Evolutionary conservation across 2,888 invertebrate genomes (phyloP).

Genomic region (Sisyra nigra): DNA sequence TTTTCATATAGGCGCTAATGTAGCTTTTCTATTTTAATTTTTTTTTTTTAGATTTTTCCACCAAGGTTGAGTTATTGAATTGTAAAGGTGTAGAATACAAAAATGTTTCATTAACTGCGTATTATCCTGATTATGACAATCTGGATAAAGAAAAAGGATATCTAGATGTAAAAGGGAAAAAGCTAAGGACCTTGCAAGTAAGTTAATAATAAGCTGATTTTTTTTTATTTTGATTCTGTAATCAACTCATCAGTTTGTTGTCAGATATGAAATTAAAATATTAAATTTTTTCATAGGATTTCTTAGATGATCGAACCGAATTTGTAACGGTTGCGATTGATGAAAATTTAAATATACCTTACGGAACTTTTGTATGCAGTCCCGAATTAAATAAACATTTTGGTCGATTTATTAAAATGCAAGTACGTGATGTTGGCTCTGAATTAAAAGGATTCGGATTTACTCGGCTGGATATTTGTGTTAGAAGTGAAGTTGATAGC

Average conservation of each 20-base stretch:
- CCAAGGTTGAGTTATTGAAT: conserved; percentile 9
- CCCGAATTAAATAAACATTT: conserved; percentile 33
- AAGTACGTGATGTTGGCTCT: conserved; percentile 29
- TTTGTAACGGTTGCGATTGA: conserved; percentile 34
- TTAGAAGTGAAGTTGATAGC: conserved; percentile 32
- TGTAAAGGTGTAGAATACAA: conserved; percentile 26
- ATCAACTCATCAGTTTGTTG: background rate
- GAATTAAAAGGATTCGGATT: conserved; percentile 25
- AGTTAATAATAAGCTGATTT: background rate
- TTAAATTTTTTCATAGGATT: conserved; percentile 25
- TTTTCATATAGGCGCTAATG: background rate
- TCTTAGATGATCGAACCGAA: conserved; percentile 28
- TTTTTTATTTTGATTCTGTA: background rate
- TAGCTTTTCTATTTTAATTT: background rate
- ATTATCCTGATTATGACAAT: conserved; percentile 31
- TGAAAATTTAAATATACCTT: conserved; percentile 24
- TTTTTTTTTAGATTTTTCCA: background rate
- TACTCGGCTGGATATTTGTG: conserved; percentile 31
- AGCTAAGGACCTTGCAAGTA: conserved; percentile 31
- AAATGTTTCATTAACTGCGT: conserved; percentile 32
- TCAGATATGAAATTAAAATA: background rate
- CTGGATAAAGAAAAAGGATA: conserved; percentile 26
- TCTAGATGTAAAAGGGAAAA: conserved; percentile 27
- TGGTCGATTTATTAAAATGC: conserved; percentile 26
- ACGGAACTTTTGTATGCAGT: conserved; percentile 30